Evolutionary conservation across 2,113 vertebrate genomes (phyloP).

Genomic region (Semnornis frantzii): DNA sequence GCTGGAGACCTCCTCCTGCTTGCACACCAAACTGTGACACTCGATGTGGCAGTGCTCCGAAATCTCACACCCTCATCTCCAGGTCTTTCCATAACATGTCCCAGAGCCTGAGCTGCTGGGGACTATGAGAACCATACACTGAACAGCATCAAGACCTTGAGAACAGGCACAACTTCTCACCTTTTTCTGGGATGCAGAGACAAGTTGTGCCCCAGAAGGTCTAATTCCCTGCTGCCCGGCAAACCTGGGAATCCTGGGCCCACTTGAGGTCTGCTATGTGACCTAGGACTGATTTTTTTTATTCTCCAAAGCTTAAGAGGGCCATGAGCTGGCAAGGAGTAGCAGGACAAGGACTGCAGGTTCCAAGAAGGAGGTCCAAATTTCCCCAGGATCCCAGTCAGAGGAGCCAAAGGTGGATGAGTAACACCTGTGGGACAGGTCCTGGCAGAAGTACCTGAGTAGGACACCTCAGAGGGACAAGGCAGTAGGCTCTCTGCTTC

Average conservation of each 20-base stretch:
- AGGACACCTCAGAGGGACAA: rapidly evolving
- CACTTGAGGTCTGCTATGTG: neutral
- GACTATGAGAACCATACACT: neutral
- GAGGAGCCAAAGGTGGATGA: neutral
- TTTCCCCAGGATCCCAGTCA: neutral
- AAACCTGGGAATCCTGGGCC: neutral
- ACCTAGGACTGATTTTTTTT: neutral
- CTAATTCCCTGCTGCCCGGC: neutral
- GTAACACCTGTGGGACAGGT: neutral
- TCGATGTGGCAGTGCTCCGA: neutral
- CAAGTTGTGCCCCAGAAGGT: neutral
- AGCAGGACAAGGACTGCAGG: neutral
- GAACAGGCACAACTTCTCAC: neutral
- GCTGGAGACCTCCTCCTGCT: neutral
- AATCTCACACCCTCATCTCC: neutral
- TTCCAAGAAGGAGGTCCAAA: rapidly evolving
- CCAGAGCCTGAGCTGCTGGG: neutral
- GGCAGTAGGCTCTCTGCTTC: neutral
- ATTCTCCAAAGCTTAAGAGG: neutral
- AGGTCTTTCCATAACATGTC: neutral
- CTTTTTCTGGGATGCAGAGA: neutral
- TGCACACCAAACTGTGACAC: neutral
- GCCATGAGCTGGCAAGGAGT: neutral
- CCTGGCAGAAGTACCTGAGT: neutral
- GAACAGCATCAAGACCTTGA: neutral